phyloP scores from a whole-genome alignment of 2,113 vertebrate genomes.

The Trogon melanurus region DNA sequence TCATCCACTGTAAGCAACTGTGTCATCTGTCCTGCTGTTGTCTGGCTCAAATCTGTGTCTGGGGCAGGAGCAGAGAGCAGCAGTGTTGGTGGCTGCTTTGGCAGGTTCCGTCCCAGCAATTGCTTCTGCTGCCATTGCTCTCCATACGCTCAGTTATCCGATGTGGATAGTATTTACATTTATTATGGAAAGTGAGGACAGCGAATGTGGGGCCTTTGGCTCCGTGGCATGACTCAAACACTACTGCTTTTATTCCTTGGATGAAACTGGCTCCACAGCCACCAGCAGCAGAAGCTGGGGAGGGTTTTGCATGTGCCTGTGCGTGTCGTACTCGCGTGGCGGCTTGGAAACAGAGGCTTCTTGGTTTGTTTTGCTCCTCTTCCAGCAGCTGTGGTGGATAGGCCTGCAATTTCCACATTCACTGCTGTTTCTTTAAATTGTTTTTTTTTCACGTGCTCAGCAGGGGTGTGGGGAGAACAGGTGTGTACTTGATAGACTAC shows the following conservation, averaged over 20 bases:
- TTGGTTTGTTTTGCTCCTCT: constrained; percentile 6
- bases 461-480: constrained; percentile 44
- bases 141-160: background rate
- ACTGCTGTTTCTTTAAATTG: constrained; percentile 14
- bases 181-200: background rate
- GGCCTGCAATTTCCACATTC: constrained; percentile 13
- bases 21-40: background rate
- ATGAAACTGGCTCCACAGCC: background rate
- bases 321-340: rapidly evolving
- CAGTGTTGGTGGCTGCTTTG: background rate
- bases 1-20: background rate
- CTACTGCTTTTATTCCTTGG: background rate
- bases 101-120: background rate
- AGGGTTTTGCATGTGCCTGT: too few relatives aligned
- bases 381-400: constrained; percentile 22
- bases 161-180: background rate
- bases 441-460: constrained; percentile 23
- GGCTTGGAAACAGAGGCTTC: background rate
- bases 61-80: background rate
- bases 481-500: constrained; percentile 38
- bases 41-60: background rate
- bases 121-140: background rate
- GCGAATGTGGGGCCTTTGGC: background rate
- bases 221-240: background rate
- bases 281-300: background rate